These are phyloP conservation scores for Smutsia temminckii DNA, from an alignment of 2,797 vertebrate species.

Conservation along the genomic window DNA sequence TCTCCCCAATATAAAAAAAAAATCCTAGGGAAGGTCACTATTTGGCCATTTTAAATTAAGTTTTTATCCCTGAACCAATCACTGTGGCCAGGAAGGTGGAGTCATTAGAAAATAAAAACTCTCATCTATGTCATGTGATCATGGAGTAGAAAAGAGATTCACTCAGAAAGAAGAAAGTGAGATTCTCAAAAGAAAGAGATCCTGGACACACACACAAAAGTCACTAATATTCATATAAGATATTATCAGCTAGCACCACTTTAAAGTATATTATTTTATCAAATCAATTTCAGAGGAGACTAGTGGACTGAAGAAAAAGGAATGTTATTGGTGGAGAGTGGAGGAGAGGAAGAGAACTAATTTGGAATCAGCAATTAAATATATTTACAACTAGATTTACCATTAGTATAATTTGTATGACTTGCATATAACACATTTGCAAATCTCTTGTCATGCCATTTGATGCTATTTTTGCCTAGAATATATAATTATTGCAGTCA, in stretches of 20 bases:
- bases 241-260: neutral
- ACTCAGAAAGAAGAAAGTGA: neutral
- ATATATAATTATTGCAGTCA: neutral
- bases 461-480: neutral
- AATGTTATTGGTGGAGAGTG: neutral
- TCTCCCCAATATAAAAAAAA: neutral
- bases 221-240: neutral
- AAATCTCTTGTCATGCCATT: neutral
- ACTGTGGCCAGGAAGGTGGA: neutral
- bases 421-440: neutral
- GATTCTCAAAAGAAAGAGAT: neutral
- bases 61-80: neutral
- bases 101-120: neutral
- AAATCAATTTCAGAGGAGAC: neutral
- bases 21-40: neutral
- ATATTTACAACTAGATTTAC: neutral
- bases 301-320: neutral
- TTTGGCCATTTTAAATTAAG: neutral
- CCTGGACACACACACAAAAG: neutral
- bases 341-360: neutral
- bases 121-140: neutral
- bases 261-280: neutral
- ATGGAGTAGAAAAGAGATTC: neutral
- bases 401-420: neutral
- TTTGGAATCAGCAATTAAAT: neutral